Evolutionary conservation across 1,140 invertebrate genomes (phyloP).

Genomic region (Saccostrea echinata): DNA sequence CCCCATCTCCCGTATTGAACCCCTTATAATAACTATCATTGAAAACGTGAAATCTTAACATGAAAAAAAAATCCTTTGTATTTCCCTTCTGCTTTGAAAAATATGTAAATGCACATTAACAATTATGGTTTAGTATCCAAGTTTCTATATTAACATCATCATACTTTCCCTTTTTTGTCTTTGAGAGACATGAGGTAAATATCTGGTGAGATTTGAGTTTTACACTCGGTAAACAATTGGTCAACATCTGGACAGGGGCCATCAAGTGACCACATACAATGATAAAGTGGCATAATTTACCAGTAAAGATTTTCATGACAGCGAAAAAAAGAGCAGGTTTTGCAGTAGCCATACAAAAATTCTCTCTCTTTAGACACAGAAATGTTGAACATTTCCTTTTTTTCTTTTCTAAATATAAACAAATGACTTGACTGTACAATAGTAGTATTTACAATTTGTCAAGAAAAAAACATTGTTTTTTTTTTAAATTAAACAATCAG

Average conservation of each 20-base stretch:
- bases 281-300: not conserved
- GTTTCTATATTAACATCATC: no score
- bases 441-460: constrained; percentile 26
- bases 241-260: not conserved
- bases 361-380: not conserved
- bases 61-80: no score
- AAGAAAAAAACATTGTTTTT: not conserved
- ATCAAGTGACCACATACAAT: not conserved
- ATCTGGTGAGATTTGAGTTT: not conserved
- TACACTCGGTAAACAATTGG: constrained; percentile 28
- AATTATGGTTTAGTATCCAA: not conserved
- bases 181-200: constrained; percentile 14
- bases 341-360: not conserved
- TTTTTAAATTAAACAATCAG: constrained; percentile 15
- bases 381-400: not conserved
- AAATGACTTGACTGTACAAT: constrained; percentile 24
- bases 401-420: not conserved
- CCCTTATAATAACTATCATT: no score
- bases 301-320: not conserved
- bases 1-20: no score
- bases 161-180: not conserved
- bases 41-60: no score
- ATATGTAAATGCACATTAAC: no score
- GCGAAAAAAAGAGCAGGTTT: not conserved
- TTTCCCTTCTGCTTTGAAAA: no score